Conservation (phyloP, 2,797 vertebrate species). For the Dromococcyx pavoninus region DNA sequence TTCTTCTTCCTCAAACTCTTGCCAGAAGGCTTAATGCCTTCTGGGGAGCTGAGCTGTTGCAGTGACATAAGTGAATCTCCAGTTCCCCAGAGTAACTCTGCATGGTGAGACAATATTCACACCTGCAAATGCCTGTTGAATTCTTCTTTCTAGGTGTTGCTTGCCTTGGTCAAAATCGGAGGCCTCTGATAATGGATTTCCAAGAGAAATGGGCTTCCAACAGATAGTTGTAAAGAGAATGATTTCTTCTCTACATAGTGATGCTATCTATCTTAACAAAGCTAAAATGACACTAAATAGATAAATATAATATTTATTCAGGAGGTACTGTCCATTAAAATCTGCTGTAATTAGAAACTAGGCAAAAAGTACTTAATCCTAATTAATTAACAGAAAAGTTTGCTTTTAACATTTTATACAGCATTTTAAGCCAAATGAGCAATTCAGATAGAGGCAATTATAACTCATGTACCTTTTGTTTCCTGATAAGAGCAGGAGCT, state of each 20-base stretch:
- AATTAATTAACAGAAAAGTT: background rate
- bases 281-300: background rate
- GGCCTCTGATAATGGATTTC: background rate
- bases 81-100: background rate
- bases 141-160: background rate
- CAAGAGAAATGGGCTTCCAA: background rate
- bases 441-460: background rate
- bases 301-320: background rate
- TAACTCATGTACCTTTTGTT: background rate
- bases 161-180: background rate
- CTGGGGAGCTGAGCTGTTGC: background rate
- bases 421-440: background rate
- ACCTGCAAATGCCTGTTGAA: background rate
- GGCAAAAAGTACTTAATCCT: background rate
- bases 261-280: background rate
- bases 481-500: background rate
- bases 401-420: background rate
- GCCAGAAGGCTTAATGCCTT: background rate
- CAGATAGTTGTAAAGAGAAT: rapidly evolving
- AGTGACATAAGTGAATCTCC: background rate
- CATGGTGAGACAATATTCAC: background rate
- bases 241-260: background rate
- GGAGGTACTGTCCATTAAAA: background rate
- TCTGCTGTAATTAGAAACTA: background rate
- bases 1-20: background rate